phyloP scores from a whole-genome alignment of 2,797 vertebrate genomes.

The Gambelia wislizenii region DNA sequence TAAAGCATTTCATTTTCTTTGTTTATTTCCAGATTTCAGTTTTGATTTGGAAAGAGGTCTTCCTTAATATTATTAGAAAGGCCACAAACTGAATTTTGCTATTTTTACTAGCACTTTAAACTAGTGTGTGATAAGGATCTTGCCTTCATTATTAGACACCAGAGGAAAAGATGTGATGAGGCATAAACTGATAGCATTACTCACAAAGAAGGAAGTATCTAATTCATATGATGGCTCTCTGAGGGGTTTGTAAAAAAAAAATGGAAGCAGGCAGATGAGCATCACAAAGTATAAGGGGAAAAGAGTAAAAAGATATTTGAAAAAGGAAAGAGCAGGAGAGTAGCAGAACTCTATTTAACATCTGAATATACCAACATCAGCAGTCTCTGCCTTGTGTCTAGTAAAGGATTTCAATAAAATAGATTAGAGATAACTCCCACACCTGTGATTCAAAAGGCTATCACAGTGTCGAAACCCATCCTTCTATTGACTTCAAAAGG shows the following conservation, averaged over 20 bases:
- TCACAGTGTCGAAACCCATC: background rate
- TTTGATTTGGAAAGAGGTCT: background rate
- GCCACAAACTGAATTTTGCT: background rate
- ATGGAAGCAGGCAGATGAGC: background rate
- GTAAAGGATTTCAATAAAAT: background rate
- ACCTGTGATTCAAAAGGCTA: constrained; percentile 7
- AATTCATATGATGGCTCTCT: background rate
- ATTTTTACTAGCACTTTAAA: background rate
- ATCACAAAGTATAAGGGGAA: background rate
- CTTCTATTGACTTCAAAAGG: background rate
- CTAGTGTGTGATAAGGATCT: background rate
- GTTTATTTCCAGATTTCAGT: background rate
- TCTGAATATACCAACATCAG: background rate
- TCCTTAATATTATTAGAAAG: background rate
- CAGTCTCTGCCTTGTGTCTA: background rate
- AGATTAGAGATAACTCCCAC: background rate
- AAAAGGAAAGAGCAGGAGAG: background rate
- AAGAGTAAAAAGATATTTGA: background rate
- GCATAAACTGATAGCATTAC: background rate
- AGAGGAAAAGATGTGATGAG: background rate
- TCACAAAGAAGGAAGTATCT: background rate
- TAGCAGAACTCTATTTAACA: background rate
- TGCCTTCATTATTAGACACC: background rate
- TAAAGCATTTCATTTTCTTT: background rate
- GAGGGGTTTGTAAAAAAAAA: background rate